Percentiles rank a stretch among this genome's conserved stretches.
These are phyloP conservation scores for Nyctibius bracteatus DNA, from an alignment of 2,113 vertebrate genomes.

Conservation along the genomic window DNA sequence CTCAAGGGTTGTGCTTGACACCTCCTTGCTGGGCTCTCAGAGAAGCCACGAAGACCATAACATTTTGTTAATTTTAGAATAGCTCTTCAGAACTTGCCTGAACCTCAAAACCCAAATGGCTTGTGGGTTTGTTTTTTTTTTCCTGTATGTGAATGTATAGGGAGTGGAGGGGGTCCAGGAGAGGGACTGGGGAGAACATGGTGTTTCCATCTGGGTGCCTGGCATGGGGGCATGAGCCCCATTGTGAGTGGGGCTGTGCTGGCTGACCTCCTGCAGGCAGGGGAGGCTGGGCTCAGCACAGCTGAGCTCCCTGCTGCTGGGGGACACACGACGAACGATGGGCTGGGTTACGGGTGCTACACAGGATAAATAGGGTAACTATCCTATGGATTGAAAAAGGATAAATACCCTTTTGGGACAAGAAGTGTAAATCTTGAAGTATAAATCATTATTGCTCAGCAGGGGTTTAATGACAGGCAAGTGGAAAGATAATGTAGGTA, in stretches of 20 bases:
- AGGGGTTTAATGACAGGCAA: conserved; percentile 40
- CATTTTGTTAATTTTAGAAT: not conserved
- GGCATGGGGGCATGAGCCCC: not conserved
- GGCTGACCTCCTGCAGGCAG: not conserved
- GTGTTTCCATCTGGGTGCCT: not conserved
- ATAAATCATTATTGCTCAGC: conserved; percentile 46
- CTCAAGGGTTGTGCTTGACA: not conserved
- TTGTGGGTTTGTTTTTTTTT: not conserved
- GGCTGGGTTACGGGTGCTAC: not conserved
- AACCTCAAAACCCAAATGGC: not conserved
- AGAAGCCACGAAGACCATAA: accelerated
- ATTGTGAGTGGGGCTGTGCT: not conserved
- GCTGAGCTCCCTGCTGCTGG: not conserved
- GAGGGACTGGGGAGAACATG: accelerated
- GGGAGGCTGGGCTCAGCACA: no score
- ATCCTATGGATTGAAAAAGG: not conserved
- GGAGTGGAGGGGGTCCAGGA: not conserved
- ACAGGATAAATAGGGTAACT: not conserved
- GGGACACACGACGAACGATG: accelerated
- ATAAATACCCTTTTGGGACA: not conserved
- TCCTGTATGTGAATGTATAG: accelerated
- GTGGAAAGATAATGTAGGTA: not conserved
- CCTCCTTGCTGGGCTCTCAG: not conserved
- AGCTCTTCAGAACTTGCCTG: not conserved
- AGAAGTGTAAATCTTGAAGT: conserved; percentile 29